Evolutionary conservation across 2,113 vertebrate species (phyloP).

Genomic region (Meleagris gallopavo): DNA sequence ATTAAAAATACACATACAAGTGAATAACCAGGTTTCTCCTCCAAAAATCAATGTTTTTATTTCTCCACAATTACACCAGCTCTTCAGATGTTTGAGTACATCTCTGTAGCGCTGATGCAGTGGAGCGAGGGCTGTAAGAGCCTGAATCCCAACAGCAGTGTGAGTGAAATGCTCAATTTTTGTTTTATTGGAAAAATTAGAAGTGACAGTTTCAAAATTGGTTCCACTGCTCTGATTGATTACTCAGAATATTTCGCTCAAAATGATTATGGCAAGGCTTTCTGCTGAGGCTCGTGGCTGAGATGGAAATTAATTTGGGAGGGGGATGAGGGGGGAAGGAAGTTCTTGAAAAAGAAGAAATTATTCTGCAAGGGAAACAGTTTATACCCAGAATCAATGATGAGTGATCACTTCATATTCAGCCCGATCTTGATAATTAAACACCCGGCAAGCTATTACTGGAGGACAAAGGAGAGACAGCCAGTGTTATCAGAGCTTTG

Average conservation of each 20-base stretch:
- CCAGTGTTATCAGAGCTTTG: background rate
- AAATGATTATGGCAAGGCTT: constrained; percentile 42
- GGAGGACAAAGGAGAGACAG: constrained; percentile 13
- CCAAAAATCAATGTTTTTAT: constrained; percentile 30
- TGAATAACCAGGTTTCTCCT: background rate
- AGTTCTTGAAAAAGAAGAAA: background rate
- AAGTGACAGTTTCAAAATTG: constrained; percentile 62
- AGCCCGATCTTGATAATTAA: background rate
- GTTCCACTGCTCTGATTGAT: constrained; percentile 61
- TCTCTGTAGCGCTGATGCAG: background rate
- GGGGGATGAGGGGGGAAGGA: background rate
- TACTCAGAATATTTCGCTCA: constrained; percentile 53
- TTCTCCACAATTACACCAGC: constrained; percentile 1
- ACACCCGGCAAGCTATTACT: background rate
- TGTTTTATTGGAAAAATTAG: constrained; percentile 63
- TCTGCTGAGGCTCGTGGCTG: background rate
- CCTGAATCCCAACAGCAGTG: constrained; percentile 1
- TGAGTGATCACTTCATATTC: background rate
- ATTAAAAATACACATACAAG: background rate
- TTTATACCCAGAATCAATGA: background rate
- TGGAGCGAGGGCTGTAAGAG: constrained; percentile 22
- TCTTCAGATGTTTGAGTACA: constrained; percentile 12
- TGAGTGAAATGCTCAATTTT: constrained; percentile 17
- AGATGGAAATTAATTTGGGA: constrained; percentile 29
- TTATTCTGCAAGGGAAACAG: background rate